Conservation (phyloP, 2,888 invertebrate genomes). For the Anarsia innoxiella region DNA sequence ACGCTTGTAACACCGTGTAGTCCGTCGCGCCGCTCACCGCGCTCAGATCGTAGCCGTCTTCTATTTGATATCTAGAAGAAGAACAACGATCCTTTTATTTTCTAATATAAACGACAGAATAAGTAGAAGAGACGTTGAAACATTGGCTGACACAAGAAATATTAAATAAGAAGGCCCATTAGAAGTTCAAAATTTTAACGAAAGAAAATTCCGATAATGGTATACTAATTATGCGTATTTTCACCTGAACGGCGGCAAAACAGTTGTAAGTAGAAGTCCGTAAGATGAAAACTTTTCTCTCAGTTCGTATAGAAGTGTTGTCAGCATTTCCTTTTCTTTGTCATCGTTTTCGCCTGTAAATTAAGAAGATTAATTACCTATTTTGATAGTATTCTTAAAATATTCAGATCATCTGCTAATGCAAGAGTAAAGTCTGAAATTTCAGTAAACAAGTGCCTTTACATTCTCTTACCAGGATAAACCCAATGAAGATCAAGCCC, state of each 20-base stretch:
- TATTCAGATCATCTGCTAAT: too few species aligned
- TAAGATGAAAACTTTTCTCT: slow-evolving; percentile 74
- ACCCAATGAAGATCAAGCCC: slow-evolving; percentile 89
- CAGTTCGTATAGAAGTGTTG: slow-evolving; percentile 75
- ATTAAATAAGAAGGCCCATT: too few species aligned
- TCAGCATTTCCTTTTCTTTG: slow-evolving; percentile 73
- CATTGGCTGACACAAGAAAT: too few species aligned
- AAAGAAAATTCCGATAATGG: too few species aligned
- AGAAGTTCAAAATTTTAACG: too few species aligned
- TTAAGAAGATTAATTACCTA: neutral
- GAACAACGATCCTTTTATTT: too few species aligned
- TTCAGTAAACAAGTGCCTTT: too few species aligned
- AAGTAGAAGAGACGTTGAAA: too few species aligned
- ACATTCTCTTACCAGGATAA: slow-evolving; percentile 76
- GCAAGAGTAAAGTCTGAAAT: too few species aligned
- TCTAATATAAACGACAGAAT: too few species aligned
- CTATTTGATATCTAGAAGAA: slow-evolving; percentile 73
- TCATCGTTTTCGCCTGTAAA: slow-evolving; percentile 58
- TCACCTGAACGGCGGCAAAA: slow-evolving; percentile 76
- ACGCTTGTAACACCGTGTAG: slow-evolving; percentile 81
- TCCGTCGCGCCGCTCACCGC: slow-evolving; percentile 78
- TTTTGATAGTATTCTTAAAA: too few species aligned
- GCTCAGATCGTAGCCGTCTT: slow-evolving; percentile 79
- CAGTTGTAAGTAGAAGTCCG: slow-evolving; percentile 74
- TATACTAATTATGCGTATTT: too few species aligned